These are phyloP conservation scores for Acrocephalus kingi DNA, from an alignment of 2,113 vertebrate species.

Conservation along the genomic window DNA sequence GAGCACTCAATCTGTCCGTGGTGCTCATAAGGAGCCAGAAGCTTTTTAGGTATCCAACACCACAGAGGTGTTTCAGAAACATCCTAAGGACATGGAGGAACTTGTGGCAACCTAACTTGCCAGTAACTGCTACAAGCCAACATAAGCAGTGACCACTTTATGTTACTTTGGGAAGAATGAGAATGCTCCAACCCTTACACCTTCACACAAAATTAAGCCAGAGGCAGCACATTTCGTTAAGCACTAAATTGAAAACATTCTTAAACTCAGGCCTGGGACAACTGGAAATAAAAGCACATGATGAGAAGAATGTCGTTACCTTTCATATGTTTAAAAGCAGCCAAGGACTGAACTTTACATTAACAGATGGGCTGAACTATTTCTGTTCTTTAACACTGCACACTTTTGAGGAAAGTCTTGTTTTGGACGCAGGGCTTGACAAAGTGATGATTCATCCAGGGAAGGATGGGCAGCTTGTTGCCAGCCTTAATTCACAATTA, in stretches of 20 bases:
- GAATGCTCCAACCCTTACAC: background rate
- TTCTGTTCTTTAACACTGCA: background rate
- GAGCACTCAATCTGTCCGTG: background rate
- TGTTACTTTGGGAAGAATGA: background rate
- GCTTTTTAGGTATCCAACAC: background rate
- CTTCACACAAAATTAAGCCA: background rate
- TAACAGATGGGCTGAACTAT: background rate
- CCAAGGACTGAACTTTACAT: background rate
- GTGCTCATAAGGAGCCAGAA: background rate
- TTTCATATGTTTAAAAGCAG: background rate
- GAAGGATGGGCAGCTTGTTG: slow-evolving; percentile 19
- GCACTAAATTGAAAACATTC: background rate
- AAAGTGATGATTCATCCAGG: slow-evolving; percentile 62
- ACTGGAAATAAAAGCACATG: background rate
- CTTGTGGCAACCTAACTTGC: accelerated
- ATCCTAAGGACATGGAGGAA: background rate
- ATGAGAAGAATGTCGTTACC: background rate
- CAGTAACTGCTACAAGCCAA: background rate
- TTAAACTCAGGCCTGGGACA: background rate
- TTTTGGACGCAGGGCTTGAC: slow-evolving; percentile 34
- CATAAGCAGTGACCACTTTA: background rate
- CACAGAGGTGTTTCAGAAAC: background rate
- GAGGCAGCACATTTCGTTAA: background rate
- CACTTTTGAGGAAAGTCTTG: background rate
- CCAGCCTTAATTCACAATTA: slow-evolving; percentile 41